These are phyloP conservation scores for Catharus fuscescens DNA, from an alignment of 2,113 vertebrate species.

Conservation along the genomic window DNA sequence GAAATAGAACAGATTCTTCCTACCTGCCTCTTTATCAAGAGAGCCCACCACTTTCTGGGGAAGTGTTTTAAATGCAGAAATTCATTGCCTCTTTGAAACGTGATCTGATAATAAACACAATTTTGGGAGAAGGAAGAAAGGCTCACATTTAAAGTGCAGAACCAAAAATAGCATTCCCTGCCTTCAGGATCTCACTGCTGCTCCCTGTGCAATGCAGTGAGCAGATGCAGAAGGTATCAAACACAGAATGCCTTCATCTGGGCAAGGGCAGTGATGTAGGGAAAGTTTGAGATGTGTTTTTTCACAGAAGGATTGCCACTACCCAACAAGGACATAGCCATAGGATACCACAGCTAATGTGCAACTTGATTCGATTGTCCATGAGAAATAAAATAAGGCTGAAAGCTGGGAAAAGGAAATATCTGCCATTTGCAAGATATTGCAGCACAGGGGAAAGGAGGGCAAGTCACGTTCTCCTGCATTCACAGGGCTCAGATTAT, in stretches of 20 bases:
- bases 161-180: background rate
- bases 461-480: background rate
- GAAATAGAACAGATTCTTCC: background rate
- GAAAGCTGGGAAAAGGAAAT: background rate
- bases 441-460: background rate
- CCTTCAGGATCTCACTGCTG: background rate
- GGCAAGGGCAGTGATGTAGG: background rate
- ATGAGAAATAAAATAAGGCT: background rate
- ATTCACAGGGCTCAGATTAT: background rate
- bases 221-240: background rate
- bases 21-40: background rate
- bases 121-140: background rate
- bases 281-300: background rate
- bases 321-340: accelerated
- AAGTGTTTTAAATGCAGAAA: background rate
- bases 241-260: background rate
- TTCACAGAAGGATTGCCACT: background rate
- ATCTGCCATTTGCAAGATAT: background rate
- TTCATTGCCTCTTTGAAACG: background rate
- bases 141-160: background rate
- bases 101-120: background rate
- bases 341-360: background rate
- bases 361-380: background rate
- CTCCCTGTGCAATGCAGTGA: accelerated
- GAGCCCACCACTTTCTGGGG: background rate